Base-by-base conservation (phyloP, 1,140 invertebrate genomes). In the Proctacanthus coquilletti region DNA sequence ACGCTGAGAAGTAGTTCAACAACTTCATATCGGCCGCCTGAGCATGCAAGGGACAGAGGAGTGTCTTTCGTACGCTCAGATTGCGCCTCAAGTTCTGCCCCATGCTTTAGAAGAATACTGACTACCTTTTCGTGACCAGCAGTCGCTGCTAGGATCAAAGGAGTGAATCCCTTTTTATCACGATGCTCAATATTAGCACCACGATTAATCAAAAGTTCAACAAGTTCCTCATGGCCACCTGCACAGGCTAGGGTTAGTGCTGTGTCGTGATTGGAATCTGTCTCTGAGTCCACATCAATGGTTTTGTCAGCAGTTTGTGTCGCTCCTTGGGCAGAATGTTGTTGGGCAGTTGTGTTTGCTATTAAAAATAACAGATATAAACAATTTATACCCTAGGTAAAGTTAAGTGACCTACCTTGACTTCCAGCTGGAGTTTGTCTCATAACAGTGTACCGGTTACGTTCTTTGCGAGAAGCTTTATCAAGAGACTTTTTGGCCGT, bases 61-160 rank as follows among this genome's bases (percentile, higher is more conserved):
- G 95, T 98, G 61, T 99, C 95, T 66, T 98, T 98, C 13, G 95
- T 98, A 47, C 94, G 71, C 64, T 99, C 95, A 1, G 92, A 95
- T 63, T 98, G 92, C 10, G 95, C 94, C 60, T 99, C 95, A 48
- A 98, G 84, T 49, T 97, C 89, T 8, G 91, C 91, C 40, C 80
- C 79, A 61, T 92, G 74, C 58, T 91, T 91, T 21, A 98, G 62
- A 6, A 98, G 67, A 43, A 92, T 83, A 50, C 97, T 91, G 0
- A 97, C 93, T 5, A 82, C 79, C 64, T 92, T 93, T 41, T 92
- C 83, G 66, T 98, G 93, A 9, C 95, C 94, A 21, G 89, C 92
- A 9, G 93, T 97, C 9, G 94, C 92, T 20, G 94, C 93, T 42
- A 98, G 65, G 47, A 98, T 98, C 3, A 98, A 65, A 3, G 95